Base-by-base conservation (phyloP, 2,888 invertebrate species). In the Phlogophora meticulosa region DNA sequence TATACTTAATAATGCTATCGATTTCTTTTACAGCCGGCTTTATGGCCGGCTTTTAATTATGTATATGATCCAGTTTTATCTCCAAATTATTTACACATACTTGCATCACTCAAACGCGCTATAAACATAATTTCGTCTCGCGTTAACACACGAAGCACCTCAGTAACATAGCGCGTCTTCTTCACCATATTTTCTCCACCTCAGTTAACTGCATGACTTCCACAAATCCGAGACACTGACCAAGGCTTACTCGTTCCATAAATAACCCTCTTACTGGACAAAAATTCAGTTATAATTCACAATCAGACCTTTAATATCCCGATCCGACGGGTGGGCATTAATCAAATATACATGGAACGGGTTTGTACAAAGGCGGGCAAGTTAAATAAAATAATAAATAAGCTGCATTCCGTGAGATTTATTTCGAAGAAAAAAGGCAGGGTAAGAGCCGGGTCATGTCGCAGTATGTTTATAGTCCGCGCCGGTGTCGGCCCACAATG, bases 371-470 rank as follows among this genome's bases (percentile, higher is more conserved):
- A 93, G 91, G 91, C 91, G 89, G 90, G 90, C 90, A 87, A 91
- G 89, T 90, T 89, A 93, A 93, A 95, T 93, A 94, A 94, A 95
- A 95, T 95, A 94, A 95, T 94, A 94, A 94, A 95, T 94, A 94
- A 93, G 90, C 87, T 88, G 88, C 92, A 92, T 93, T 92, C 91
- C 88, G 90, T 91, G 91, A 94, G 95, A 95, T 95, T 95, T 95
- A 95, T 95, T 94, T 93, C 90, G 88, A 90, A 91, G 93, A 92
- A 95, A 94, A 92, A 94, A 91, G 88, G 88, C 88, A 87, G 87
- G 86, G 90, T 90, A 92, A 93, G 91, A 93, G 93, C 90, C 88
- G 87, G 91, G 91, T 88, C 92, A 88, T 93, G 94, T 94, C 92
- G 87, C 87, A 86, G 91, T 88, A 86, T 91, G 91, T 94, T 94